phyloP scores from a whole-genome alignment of 2,113 vertebrate species.

The Spilogale gracilis region DNA sequence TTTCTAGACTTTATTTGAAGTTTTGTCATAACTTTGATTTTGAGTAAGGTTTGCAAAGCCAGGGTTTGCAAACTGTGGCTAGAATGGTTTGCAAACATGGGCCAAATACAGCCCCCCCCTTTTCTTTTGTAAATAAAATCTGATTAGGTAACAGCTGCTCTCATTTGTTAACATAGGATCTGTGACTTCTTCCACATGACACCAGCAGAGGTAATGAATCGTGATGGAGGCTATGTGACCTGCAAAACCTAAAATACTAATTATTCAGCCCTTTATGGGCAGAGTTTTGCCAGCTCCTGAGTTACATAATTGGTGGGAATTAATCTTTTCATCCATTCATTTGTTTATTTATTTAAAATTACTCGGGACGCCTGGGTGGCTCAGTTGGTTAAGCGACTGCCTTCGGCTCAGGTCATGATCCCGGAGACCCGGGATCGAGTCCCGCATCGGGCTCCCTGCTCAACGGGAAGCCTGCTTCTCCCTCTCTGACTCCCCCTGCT shows the following conservation, averaged over 20 bases:
- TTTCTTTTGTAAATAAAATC: neutral
- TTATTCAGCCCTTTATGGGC: neutral
- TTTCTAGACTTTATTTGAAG: neutral
- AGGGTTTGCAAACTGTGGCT: neutral
- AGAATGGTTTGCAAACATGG: neutral
- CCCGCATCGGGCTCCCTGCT: too few species aligned
- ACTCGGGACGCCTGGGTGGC: too few species aligned
- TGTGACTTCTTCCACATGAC: neutral
- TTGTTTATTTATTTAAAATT: neutral
- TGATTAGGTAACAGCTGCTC: neutral
- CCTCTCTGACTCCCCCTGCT: too few species aligned
- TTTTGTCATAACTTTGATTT: slow-evolving; percentile 29
- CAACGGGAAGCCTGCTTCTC: too few species aligned
- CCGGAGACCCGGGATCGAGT: too few species aligned
- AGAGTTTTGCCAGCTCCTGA: neutral
- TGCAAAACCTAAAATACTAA: neutral
- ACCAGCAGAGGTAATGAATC: neutral
- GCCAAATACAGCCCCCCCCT: neutral
- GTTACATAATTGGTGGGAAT: neutral
- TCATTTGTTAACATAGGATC: neutral
- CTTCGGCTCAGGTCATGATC: too few species aligned
- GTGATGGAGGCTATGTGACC: neutral
- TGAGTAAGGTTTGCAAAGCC: neutral
- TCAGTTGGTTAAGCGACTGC: too few species aligned
- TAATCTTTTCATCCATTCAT: neutral